These are phyloP conservation scores for Chaetura pelagica DNA, from an alignment of 2,113 vertebrate genomes.

Conservation along the genomic window DNA sequence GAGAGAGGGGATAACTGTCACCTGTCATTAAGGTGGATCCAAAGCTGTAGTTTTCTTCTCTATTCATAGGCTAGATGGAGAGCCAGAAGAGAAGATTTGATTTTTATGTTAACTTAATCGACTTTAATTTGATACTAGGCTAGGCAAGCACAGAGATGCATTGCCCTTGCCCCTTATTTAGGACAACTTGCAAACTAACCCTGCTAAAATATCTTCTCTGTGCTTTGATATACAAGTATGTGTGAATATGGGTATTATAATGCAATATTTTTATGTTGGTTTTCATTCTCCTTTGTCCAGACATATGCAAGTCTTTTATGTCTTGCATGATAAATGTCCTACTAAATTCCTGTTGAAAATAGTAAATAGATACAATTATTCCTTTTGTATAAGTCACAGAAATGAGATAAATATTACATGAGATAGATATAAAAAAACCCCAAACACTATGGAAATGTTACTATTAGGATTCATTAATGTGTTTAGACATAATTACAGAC, in stretches of 20 bases:
- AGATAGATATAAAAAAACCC: not conserved
- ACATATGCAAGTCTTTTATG: not conserved
- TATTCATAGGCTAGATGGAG: not conserved
- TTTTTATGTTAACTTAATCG: not conserved
- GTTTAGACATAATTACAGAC: not conserved
- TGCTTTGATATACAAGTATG: not conserved
- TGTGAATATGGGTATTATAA: not conserved
- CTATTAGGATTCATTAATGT: not conserved
- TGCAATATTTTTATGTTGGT: not conserved
- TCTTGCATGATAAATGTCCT: not conserved
- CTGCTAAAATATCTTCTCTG: not conserved
- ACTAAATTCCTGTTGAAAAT: not conserved
- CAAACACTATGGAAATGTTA: not conserved
- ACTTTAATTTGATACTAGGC: not conserved
- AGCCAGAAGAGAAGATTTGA: not conserved
- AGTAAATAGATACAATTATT: not conserved
- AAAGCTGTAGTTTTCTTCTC: not conserved
- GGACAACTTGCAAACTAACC: not conserved
- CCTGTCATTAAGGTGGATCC: not conserved
- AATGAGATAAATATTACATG: not conserved
- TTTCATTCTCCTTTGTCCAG: not conserved
- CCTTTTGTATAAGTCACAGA: not conserved
- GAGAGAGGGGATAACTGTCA: not conserved
- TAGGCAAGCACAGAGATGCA: not conserved
- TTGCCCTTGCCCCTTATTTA: not conserved